These are phyloP conservation scores for Synanceia verrucosa DNA, from an alignment of 2,797 vertebrate genomes.

Conservation along the genomic window DNA sequence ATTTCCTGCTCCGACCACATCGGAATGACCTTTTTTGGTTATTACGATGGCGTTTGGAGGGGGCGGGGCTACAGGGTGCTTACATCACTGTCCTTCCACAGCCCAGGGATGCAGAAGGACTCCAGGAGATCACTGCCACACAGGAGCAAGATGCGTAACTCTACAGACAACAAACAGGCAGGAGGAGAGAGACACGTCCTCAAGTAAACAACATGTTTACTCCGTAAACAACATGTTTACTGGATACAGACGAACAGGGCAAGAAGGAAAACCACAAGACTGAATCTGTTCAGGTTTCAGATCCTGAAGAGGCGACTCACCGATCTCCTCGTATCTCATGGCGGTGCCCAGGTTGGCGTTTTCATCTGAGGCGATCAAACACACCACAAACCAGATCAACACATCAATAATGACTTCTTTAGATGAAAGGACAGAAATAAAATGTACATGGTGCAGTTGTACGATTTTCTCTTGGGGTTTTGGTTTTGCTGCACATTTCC, in stretches of 20 bases:
- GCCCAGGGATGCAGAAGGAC: slow-evolving; percentile 97
- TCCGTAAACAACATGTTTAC: slow-evolving; percentile 52
- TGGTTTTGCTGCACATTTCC: not conserved
- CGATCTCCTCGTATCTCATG: slow-evolving; percentile 97
- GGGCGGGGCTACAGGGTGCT: slow-evolving; percentile 74
- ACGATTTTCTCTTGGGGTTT: too few species aligned
- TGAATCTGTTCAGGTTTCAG: not conserved
- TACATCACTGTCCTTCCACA: slow-evolving; percentile 98
- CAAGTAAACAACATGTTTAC: slow-evolving; percentile 64
- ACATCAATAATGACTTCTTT: too few species aligned
- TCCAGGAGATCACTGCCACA: slow-evolving; percentile 98
- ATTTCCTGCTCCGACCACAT: slow-evolving; percentile 20
- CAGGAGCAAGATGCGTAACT: slow-evolving; percentile 96
- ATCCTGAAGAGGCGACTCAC: slow-evolving; percentile 77
- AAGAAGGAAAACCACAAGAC: slow-evolving; percentile 26
- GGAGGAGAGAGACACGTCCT: slow-evolving; percentile 59
- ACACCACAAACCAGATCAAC: slow-evolving; percentile 4
- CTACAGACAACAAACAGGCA: slow-evolving; percentile 73
- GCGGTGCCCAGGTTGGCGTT: slow-evolving; percentile 96
- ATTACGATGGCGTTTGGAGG: not conserved
- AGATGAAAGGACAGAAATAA: too few species aligned
- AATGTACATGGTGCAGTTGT: too few species aligned
- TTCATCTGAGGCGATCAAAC: slow-evolving; percentile 85
- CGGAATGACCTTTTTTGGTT: not conserved
- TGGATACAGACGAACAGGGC: slow-evolving; percentile 37